phyloP scores from a whole-genome alignment of 2,888 invertebrate species.

The Peribatodes rhomboidaria region DNA sequence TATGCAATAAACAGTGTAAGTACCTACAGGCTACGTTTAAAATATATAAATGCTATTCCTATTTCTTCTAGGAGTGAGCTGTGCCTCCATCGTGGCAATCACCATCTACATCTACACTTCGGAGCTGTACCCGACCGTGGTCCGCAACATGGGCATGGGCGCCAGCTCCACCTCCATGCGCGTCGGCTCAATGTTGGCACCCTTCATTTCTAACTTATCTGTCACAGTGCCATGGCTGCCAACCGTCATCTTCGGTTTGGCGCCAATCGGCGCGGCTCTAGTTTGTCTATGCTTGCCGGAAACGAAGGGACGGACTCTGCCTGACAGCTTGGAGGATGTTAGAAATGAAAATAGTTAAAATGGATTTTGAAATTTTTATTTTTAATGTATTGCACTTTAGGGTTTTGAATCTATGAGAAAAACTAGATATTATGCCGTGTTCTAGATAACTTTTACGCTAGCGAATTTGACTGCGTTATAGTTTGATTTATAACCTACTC shows the following conservation, averaged over 20 bases:
- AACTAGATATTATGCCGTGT: not conserved
- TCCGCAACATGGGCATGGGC: constrained; percentile 95
- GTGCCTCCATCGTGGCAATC: constrained; percentile 92
- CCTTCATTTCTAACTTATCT: constrained; percentile 90
- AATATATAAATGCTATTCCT: not conserved
- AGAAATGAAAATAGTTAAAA: constrained; percentile 51
- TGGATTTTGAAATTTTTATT: not conserved
- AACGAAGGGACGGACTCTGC: constrained; percentile 90
- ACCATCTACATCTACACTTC: constrained; percentile 94
- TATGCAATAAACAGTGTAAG: no score
- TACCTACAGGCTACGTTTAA: not conserved
- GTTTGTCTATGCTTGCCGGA: constrained; percentile 91
- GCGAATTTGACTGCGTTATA: no score
- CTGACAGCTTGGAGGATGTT: constrained; percentile 92
- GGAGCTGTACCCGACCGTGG: constrained; percentile 95
- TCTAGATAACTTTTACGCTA: not conserved
- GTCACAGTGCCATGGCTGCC: constrained; percentile 87
- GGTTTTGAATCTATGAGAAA: not conserved
- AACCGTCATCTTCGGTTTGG: constrained; percentile 90
- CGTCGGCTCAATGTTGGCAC: constrained; percentile 94
- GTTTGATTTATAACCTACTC: no score
- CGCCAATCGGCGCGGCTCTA: constrained; percentile 88
- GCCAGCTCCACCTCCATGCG: constrained; percentile 93
- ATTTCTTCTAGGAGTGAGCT: constrained; percentile 86
- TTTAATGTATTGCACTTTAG: not conserved